Evolutionary conservation across 2,113 vertebrate genomes (phyloP).

Genomic region (Channa argus): DNA sequence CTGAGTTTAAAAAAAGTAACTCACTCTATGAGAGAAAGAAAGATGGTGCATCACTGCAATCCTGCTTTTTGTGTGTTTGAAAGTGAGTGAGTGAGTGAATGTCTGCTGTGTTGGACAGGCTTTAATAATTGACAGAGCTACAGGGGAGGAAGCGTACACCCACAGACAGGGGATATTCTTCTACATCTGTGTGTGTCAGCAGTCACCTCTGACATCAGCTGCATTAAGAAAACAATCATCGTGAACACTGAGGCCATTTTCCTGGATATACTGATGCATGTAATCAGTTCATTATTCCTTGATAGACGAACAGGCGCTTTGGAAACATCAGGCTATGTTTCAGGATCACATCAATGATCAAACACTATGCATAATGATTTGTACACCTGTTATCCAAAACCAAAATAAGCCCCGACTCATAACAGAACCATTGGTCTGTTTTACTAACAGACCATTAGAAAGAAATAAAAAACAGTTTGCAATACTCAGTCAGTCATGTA

Average conservation of each 20-base stretch:
- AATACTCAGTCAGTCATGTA: too few species aligned
- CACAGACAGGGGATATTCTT: slow-evolving; percentile 39
- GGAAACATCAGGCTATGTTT: neutral
- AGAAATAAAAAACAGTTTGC: neutral
- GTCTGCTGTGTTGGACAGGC: slow-evolving; percentile 33
- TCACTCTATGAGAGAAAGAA: neutral
- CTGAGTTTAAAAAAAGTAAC: slow-evolving; percentile 1
- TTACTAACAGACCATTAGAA: neutral
- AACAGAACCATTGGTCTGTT: neutral
- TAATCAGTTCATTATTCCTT: neutral
- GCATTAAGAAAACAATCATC: neutral
- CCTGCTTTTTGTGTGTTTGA: slow-evolving; percentile 12
- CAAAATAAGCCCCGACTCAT: neutral
- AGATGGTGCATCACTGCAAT: slow-evolving; percentile 15
- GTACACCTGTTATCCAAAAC: neutral
- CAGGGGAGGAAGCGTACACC: slow-evolving; percentile 39
- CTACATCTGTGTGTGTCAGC: slow-evolving; percentile 8
- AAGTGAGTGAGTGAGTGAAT: neutral
- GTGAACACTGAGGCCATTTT: neutral
- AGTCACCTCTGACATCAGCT: slow-evolving; percentile 5
- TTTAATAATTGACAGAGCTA: slow-evolving; percentile 73
- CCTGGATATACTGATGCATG: neutral
- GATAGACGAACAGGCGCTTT: neutral
- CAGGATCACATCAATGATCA: neutral
- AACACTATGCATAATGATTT: neutral